Evolutionary conservation across 2,797 vertebrate species (phyloP).

Genomic region (Hapalemur alaotrensis): DNA sequence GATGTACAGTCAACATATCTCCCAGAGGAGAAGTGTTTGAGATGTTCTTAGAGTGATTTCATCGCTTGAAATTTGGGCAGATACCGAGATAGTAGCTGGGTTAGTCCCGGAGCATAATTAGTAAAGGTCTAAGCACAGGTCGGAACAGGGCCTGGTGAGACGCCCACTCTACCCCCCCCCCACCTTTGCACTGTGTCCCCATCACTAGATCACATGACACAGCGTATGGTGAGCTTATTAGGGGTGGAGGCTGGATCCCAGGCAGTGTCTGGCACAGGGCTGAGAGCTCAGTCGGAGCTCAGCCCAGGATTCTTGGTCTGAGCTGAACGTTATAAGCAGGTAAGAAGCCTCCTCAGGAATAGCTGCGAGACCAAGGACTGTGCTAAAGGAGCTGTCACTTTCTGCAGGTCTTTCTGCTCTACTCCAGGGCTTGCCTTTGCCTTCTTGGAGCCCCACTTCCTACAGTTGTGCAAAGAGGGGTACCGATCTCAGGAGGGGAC

Average conservation of each 20-base stretch:
- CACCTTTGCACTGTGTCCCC: not conserved
- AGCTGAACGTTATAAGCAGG: not conserved
- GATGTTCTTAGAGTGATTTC: not conserved
- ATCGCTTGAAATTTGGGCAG: not conserved
- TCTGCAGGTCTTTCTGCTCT: not conserved
- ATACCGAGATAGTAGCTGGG: not conserved
- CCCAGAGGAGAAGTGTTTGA: not conserved
- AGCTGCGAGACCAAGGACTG: not conserved
- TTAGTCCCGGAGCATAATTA: not conserved
- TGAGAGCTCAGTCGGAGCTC: not conserved
- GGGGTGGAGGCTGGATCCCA: not conserved
- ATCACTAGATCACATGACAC: no score
- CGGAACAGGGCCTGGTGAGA: not conserved
- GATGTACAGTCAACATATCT: not conserved
- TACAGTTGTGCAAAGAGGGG: not conserved
- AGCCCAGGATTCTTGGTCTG: not conserved
- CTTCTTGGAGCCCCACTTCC: not conserved
- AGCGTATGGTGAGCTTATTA: not conserved
- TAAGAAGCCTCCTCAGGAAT: not conserved
- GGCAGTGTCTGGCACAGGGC: not conserved
- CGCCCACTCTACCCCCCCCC: not conserved
- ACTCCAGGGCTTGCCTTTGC: not conserved
- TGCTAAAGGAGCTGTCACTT: no score
- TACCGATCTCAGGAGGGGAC: not conserved
- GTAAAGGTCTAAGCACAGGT: not conserved